Evolutionary conservation across 2,888 invertebrate species (phyloP).

Genomic region (Mayetiola destructor): DNA sequence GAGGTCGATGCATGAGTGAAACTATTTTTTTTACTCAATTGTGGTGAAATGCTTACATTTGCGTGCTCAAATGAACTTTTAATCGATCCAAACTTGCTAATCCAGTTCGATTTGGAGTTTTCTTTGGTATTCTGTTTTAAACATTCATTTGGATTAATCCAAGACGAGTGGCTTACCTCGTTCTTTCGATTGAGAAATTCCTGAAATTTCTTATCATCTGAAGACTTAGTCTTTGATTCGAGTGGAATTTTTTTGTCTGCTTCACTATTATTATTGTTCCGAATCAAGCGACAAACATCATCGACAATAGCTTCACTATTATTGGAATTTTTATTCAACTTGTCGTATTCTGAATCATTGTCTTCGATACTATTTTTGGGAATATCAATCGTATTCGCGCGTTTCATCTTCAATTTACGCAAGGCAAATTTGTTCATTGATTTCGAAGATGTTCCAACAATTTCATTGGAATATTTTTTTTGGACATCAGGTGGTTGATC

Average conservation of each 20-base stretch:
- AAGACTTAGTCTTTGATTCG: conserved; percentile 64
- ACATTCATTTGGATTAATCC: conserved; percentile 28
- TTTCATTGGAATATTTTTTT: neutral
- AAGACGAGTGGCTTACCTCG: conserved; percentile 35
- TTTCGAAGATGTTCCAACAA: neutral
- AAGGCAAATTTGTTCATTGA: conserved; percentile 38
- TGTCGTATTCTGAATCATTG: conserved; percentile 33
- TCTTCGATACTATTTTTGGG: conserved; percentile 46
- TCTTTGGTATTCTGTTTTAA: conserved; percentile 19
- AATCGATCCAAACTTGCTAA: conserved; percentile 65
- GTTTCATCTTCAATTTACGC: conserved; percentile 65
- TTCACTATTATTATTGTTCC: conserved; percentile 21
- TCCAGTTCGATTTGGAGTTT: conserved; percentile 55
- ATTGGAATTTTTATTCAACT: conserved; percentile 36
- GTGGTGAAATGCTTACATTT: conserved; percentile 14
- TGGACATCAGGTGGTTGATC: neutral
- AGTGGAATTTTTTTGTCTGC: conserved; percentile 39
- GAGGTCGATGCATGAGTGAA: conserved; percentile 13
- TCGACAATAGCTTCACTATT: neutral
- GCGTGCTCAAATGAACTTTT: conserved; percentile 64
- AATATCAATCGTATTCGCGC: conserved; percentile 80
- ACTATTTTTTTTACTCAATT: neutral
- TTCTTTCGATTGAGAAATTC: conserved; percentile 67
- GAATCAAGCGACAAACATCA: neutral
- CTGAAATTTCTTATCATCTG: conserved; percentile 70